Evolutionary conservation across 2,797 vertebrate species (phyloP), one percentile per base, ranked within the genome.

Genomic region (Melanotaenia parkinsoni): DNA sequence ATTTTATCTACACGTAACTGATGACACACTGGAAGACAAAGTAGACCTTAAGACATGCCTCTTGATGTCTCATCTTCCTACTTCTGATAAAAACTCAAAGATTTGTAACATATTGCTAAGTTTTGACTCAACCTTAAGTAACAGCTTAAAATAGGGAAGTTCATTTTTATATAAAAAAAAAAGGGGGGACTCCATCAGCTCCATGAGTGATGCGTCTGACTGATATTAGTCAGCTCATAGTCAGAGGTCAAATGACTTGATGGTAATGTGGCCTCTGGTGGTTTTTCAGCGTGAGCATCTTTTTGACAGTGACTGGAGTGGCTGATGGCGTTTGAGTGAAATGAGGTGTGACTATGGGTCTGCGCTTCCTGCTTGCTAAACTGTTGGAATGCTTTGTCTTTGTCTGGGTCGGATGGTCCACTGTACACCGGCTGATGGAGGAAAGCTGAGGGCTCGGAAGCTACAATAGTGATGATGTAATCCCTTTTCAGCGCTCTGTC

Each of bases 381-480:
- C 89, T 87, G 88, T 88, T 78, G 89, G 90, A 91, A 94, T 88
- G 89, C 76, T 81, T 59, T 12, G 63, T 76, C 86, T 94, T 92
- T 92, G 93, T 93, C 78, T 70, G 63, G 76, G 66, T 81, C 64
- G 80, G 80, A 85, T 76, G 0, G 72, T 72, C 81, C 71, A 59
- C 79, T 65, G 70, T 85, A 67, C 61, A 47, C 71, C 76, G 78
- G 82, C 87, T 91, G 71, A 74, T 51, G 58, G 81, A 79, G 75
- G 77, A 84, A 86, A 87, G 88, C 72, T 57, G 71, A 86, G 87
- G 86, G 88, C 88, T 91, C 62, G 32, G 63, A 74, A 63, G 61
- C 82, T 32, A 94, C 93, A 93, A 93, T 91, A 33, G 91, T 30
- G 81, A 81, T 95, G 92, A 94, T 90, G 92, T 94, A 90, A 94